phyloP scores from a whole-genome alignment of 2,888 invertebrate species.

The Tipula unca region DNA sequence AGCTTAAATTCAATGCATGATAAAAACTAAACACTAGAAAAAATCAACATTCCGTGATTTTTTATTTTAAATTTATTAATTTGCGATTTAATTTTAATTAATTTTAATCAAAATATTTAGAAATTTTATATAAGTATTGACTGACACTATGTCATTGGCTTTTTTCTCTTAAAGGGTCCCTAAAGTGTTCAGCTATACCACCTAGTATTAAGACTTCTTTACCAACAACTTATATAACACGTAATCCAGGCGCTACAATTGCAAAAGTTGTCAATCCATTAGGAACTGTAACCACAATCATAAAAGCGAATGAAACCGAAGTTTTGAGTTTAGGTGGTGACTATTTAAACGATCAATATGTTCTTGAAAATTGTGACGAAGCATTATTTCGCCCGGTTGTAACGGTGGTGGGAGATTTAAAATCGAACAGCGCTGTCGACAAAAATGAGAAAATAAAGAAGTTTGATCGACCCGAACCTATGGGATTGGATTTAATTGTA shows the following conservation, averaged over 20 bases:
- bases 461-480: conserved; percentile 31
- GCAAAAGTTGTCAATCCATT: conserved; percentile 62
- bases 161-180: conserved; percentile 60
- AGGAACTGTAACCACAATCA: conserved; percentile 55
- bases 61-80: conserved; percentile 17
- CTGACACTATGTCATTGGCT: conserved; percentile 71
- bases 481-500: conserved; percentile 38
- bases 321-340: conserved; percentile 29
- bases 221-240: conserved; percentile 31
- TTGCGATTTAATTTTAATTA: conserved; percentile 14
- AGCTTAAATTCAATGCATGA: background rate
- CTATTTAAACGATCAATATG: conserved; percentile 35
- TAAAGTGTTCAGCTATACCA: conserved; percentile 27
- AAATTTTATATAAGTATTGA: conserved; percentile 24
- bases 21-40: background rate
- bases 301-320: conserved; percentile 25
- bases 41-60: background rate
- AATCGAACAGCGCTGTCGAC: background rate
- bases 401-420: conserved; percentile 32
- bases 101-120: conserved; percentile 27
- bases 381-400: conserved; percentile 60
- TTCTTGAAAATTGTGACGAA: conserved; percentile 57
- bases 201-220: conserved; percentile 41
- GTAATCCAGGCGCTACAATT: conserved; percentile 28
- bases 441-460: background rate